These are phyloP conservation scores for Heliconius hermathena DNA, from an alignment of 1,140 invertebrate genomes.

Conservation along the genomic window DNA sequence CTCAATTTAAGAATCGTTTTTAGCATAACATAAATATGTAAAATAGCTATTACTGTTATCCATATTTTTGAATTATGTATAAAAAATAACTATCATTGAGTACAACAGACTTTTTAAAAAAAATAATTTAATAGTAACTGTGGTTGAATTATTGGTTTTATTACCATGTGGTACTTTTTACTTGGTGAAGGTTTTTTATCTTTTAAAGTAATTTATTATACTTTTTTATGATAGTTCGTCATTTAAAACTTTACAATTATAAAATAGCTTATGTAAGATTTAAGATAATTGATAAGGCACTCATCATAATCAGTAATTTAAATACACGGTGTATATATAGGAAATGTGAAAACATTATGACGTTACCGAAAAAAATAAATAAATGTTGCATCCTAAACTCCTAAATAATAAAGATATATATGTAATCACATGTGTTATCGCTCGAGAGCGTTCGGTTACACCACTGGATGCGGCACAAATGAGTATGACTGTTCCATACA, in stretches of 20 bases:
- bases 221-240: not conserved
- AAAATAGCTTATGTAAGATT: conserved; percentile 28
- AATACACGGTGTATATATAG: not conserved
- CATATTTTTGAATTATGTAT: not conserved
- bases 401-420: conserved; percentile 13
- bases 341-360: not conserved
- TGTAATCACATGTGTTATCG: conserved; percentile 42
- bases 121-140: not conserved
- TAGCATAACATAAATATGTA: not conserved
- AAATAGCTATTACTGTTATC: not conserved
- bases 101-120: too few relatives aligned
- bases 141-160: not conserved
- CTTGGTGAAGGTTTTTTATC: not conserved
- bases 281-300: conserved; percentile 23
- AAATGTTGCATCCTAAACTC: not conserved
- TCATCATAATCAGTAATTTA: not conserved
- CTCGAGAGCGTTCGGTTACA: conserved; percentile 30
- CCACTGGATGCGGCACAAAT: conserved; percentile 48
- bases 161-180: not conserved
- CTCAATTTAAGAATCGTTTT: too few relatives aligned
- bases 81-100: too few relatives aligned
- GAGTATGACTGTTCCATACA: conserved; percentile 42
- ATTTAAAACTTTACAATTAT: not conserved
- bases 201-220: not conserved
- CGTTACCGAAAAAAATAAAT: not conserved